phyloP scores from a whole-genome alignment of 2,113 vertebrate species.

The Apodemus speciosus region DNA sequence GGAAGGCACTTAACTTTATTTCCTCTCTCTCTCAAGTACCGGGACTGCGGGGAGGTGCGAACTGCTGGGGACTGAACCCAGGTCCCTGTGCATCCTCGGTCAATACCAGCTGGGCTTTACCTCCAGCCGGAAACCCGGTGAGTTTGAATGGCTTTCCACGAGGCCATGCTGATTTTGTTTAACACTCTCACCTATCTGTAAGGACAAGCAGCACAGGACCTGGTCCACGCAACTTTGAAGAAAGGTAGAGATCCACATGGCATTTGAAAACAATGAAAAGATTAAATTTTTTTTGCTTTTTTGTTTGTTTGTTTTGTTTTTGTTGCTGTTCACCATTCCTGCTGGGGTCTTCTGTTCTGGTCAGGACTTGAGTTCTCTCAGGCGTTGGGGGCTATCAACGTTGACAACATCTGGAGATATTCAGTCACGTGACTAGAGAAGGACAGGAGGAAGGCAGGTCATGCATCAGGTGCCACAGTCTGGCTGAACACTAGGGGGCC shows the following conservation, averaged over 20 bases:
- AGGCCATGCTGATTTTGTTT: neutral
- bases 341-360: constrained; percentile 50
- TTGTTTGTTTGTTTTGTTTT: too few species aligned
- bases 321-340: neutral
- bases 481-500: neutral
- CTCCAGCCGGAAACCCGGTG: neutral
- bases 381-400: constrained; percentile 53
- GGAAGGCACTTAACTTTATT: neutral
- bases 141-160: neutral
- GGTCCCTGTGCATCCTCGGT: too few species aligned
- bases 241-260: neutral
- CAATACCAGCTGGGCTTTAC: neutral
- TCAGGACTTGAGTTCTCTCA: constrained; percentile 62
- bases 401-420: constrained; percentile 75
- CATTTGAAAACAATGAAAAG: neutral
- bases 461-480: constrained; percentile 1
- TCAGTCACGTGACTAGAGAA: constrained; percentile 70
- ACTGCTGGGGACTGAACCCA: neutral
- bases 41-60: too few species aligned
- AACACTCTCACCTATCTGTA: neutral
- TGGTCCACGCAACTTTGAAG: neutral
- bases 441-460: constrained; percentile 48
- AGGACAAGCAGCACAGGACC: neutral
- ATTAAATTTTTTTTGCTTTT: neutral
- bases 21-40: too few species aligned